Evolutionary conservation across 2,888 invertebrate genomes (phyloP).

Genomic region (Salticus scenicus): DNA sequence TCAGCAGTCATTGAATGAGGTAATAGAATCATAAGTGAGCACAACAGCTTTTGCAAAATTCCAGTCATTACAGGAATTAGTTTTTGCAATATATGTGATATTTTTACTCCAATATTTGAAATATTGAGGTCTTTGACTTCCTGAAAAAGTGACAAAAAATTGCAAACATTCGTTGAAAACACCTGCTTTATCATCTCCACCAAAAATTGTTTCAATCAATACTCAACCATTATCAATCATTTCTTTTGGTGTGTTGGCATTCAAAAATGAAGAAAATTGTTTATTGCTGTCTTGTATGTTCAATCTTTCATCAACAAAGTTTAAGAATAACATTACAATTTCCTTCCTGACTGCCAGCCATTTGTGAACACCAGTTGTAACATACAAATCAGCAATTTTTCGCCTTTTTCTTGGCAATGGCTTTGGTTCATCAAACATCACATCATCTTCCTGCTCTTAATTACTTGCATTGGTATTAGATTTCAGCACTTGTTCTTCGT

Average conservation of each 20-base stretch:
- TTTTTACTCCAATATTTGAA: neutral
- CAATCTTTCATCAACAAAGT: neutral
- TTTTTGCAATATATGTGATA: neutral
- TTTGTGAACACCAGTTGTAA: neutral
- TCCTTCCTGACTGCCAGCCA: neutral
- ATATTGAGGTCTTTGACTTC: constrained; percentile 2
- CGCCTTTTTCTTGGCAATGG: neutral
- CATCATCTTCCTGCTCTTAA: neutral
- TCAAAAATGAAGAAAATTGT: neutral
- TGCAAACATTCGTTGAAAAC: neutral
- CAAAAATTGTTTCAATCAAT: neutral
- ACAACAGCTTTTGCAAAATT: constrained; percentile 3
- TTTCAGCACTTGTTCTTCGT: neutral
- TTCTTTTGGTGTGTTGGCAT: neutral
- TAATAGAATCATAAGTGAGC: neutral
- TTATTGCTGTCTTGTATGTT: neutral
- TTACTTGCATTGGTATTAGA: neutral
- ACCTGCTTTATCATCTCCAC: neutral
- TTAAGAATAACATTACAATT: neutral
- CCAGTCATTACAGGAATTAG: neutral
- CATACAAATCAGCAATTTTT: no score
- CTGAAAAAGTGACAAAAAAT: neutral
- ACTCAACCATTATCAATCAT: neutral
- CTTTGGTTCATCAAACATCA: neutral
- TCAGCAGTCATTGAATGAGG: neutral